A percentile compares a stretch with the other conserved stretches of the same genome.
These are phyloP conservation scores for Bellardia pandia DNA, from an alignment of 2,888 invertebrate species.

Conservation along the genomic window DNA sequence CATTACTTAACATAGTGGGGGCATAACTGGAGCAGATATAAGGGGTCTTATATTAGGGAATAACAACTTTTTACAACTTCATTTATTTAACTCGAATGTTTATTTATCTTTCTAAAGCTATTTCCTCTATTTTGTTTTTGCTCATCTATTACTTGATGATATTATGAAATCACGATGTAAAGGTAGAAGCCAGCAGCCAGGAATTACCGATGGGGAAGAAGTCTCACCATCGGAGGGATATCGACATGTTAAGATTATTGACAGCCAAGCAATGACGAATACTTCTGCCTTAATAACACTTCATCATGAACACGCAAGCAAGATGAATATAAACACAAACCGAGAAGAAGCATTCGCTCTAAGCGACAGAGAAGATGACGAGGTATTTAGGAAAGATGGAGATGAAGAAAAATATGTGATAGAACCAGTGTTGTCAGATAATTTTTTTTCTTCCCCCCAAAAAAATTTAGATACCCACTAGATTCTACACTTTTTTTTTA, in stretches of 20 bases:
- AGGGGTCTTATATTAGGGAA: too few species aligned
- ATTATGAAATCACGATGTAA: too few species aligned
- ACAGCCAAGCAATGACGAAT: too few species aligned
- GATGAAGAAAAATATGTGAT: conserved; percentile 63
- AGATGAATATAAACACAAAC: too few species aligned
- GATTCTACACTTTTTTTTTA: too few species aligned
- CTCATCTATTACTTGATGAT: not conserved
- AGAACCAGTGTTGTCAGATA: too few species aligned
- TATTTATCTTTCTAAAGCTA: conserved; percentile 40
- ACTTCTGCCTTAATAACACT: too few species aligned
- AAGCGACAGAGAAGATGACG: conserved; percentile 56
- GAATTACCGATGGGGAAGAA: conserved; percentile 78
- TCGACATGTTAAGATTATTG: conserved; percentile 78
- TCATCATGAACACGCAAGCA: too few species aligned
- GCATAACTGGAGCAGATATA: too few species aligned
- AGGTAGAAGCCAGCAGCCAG: conserved; percentile 86
- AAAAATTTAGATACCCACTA: too few species aligned
- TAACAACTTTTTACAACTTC: not conserved
- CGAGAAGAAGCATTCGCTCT: not conserved
- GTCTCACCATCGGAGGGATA: conserved; percentile 80
- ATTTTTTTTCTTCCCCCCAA: too few species aligned
- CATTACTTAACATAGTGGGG: too few species aligned
- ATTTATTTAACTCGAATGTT: conserved; percentile 48
- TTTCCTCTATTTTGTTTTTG: conserved; percentile 18
- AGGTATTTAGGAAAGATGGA: conserved; percentile 65